Conservation (phyloP, 2,888 invertebrate species). For the Chirona hameri region DNA sequence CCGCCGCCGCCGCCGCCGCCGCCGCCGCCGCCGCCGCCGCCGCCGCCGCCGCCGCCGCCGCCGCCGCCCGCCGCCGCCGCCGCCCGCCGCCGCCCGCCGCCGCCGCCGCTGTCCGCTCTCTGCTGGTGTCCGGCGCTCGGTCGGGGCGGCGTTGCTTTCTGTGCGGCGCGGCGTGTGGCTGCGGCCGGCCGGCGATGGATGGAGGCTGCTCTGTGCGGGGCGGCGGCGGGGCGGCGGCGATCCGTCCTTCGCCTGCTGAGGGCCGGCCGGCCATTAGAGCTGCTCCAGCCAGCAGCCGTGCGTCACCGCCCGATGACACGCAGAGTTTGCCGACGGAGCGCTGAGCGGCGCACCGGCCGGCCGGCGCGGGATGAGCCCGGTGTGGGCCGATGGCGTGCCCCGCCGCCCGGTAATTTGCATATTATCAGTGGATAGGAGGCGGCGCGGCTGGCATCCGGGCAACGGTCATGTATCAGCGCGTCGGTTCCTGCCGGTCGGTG, state of each 20-base stretch:
- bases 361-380: not conserved
- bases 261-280: not conserved
- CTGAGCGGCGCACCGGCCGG: not conserved
- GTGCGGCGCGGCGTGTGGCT: not conserved
- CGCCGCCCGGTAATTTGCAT: not conserved
- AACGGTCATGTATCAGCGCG: not conserved
- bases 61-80: too few species aligned
- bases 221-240: not conserved
- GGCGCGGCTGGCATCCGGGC: not conserved
- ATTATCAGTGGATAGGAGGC: constrained; percentile 13
- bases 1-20: too few species aligned
- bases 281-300: not conserved
- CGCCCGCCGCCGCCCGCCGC: too few species aligned
- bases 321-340: not conserved
- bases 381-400: not conserved
- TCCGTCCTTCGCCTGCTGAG: not conserved
- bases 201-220: too few species aligned
- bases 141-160: too few species aligned
- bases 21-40: too few species aligned
- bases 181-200: not conserved
- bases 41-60: too few species aligned
- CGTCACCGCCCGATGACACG: not conserved
- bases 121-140: too few species aligned
- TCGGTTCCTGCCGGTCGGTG: not conserved
- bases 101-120: too few species aligned